Evolutionary conservation across 2,888 invertebrate genomes (phyloP), one percentile per base, ranked within the genome.

Genomic region (Sinopyrophorus schimmeli): DNA sequence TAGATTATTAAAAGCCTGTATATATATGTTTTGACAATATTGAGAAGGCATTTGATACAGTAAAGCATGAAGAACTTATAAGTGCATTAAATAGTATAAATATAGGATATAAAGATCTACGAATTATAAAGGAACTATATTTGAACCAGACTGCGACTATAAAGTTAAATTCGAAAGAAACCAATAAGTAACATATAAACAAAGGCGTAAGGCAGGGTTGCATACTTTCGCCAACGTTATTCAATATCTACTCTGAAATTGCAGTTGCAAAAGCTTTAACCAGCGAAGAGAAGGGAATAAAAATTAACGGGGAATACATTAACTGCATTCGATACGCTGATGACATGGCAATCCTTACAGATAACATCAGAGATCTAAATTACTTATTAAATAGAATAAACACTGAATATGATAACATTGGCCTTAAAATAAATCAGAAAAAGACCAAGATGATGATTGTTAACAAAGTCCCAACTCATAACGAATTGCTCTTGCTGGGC

Each of bases 291-390:
- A 26, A 26, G 11, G 9, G 26, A 5, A 3, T 26, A 4, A 9
- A 26, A 26, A 26, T 26, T 26, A 26, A 26, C 10, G 26, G 5
- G 2, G 28, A 14, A 28, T 5, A 28, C 2, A 4, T 28, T 1
- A 28, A 28, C 6, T 28, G 27, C 17, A 39, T 27, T n/a, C 39
- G 30, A 23, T 28, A 30, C 11, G 30, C 30, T 30, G 30, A 30
- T 16, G 16, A 30, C 17, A 30, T 30, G n/a, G 17, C 9, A 30
- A 30, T 28, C 15, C 30, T 30, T 2, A 17, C 30, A 9, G n/a
- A 30, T 10, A 16, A 30, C 16, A n/a, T 30, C 4, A 17, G 17
- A 30, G 16, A 30, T 30, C n/a, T 17, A 30, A 4, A 16, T 5
- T 6, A n/a, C 10, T 30, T 30, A 16, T 27, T 30, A 30, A 17